Conservation (phyloP, 2,888 invertebrate genomes). For the Protonemura montana region DNA sequence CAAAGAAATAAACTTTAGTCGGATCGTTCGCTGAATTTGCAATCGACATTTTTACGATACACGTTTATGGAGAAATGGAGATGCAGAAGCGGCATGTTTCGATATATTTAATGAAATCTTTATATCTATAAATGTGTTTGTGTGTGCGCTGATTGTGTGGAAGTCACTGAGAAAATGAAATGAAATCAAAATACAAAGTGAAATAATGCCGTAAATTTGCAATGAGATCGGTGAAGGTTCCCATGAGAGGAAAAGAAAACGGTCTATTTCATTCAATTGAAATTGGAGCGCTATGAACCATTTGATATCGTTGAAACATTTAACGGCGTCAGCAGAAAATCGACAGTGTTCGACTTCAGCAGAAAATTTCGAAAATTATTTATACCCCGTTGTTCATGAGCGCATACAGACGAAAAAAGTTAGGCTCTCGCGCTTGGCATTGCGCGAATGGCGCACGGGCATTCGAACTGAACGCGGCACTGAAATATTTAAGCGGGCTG, state of each 20-base stretch:
- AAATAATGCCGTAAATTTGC: not conserved
- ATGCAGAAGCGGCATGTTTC: not conserved
- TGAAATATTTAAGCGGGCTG: slow-evolving; percentile 44
- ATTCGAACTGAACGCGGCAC: slow-evolving; percentile 18
- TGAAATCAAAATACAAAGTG: not conserved
- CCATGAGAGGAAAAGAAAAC: not conserved
- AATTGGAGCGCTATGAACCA: not conserved
- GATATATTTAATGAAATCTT: not conserved
- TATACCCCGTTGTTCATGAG: not conserved
- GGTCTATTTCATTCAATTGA: slow-evolving; percentile 4
- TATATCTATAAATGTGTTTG: too few relatives aligned
- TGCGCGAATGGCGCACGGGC: not conserved
- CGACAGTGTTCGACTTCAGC: not conserved
- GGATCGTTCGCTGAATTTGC: not conserved
- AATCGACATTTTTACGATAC: not conserved
- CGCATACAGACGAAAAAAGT: slow-evolving; percentile 21
- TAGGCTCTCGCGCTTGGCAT: not conserved
- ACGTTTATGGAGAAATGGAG: not conserved
- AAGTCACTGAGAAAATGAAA: not conserved
- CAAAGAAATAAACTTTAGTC: not conserved
- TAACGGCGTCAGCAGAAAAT: not conserved
- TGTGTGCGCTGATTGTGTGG: not conserved
- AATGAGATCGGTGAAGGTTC: not conserved
- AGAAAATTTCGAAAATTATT: slow-evolving; percentile 18
- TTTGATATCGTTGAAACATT: not conserved